Percentiles rank a stretch among this genome's conserved stretches.
phyloP scores from a whole-genome alignment of 2,113 vertebrate species.

The Hymenochirus boettgeri region DNA sequence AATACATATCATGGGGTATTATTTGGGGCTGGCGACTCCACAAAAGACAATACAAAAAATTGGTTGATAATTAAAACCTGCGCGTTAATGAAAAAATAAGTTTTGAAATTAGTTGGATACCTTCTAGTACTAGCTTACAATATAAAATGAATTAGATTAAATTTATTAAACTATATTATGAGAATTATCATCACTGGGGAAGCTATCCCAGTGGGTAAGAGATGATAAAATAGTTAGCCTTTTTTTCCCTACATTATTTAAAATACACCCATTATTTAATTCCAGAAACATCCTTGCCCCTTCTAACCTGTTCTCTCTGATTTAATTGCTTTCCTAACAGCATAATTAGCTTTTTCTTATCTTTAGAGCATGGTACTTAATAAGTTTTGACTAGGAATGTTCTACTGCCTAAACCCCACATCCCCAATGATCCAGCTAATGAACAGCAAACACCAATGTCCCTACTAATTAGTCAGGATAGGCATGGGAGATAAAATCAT shows the following conservation, averaged over 20 bases:
- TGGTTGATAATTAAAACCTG: too few relatives aligned
- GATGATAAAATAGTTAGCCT: constrained; percentile 14
- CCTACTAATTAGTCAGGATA: constrained; percentile 29
- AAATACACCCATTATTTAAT: constrained; percentile 31
- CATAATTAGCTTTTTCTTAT: constrained; percentile 40
- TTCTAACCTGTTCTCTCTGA: constrained; percentile 22
- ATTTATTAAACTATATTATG: too few relatives aligned
- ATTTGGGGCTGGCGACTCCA: too few relatives aligned
- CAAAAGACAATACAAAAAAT: too few relatives aligned
- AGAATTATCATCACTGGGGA: not conserved
- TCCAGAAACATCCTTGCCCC: constrained; percentile 14
- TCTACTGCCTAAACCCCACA: constrained; percentile 15
- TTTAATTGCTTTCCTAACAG: constrained; percentile 38
- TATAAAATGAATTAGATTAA: too few relatives aligned
- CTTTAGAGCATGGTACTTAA: constrained; percentile 28
- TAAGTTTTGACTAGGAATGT: constrained; percentile 33
- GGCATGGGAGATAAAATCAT: constrained; percentile 7
- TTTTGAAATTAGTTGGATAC: too few relatives aligned
- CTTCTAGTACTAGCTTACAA: too few relatives aligned
- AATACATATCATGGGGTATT: too few relatives aligned
- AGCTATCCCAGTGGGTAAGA: constrained; percentile 15
- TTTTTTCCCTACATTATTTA: constrained; percentile 22
- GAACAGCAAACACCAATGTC: constrained; percentile 16
- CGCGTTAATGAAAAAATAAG: too few relatives aligned
- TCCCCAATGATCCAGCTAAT: constrained; percentile 35